Percentiles rank a stretch among this genome's conserved stretches.
Evolutionary conservation across 2,888 invertebrate genomes (phyloP).

Genomic region (Pristionchus maxplancki): DNA sequence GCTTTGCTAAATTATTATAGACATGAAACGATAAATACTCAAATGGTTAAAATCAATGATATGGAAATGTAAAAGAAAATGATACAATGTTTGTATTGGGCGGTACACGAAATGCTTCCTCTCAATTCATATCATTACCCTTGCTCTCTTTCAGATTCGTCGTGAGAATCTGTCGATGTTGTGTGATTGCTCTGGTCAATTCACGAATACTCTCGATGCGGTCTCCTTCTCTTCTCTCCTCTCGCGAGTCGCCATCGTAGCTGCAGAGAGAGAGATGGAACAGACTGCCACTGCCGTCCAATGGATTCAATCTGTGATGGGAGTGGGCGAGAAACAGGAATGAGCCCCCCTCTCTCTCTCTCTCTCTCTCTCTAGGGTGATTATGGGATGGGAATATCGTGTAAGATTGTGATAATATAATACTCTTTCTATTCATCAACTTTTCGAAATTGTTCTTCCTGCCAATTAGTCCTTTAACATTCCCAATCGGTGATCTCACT

Average conservation of each 20-base stretch:
- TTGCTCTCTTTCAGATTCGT: conserved; percentile 61
- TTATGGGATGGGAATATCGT: neutral
- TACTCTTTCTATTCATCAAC: neutral
- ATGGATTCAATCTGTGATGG: conserved; percentile 20
- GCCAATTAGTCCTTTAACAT: neutral
- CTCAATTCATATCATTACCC: too few relatives aligned
- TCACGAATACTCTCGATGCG: conserved; percentile 56
- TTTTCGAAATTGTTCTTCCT: neutral
- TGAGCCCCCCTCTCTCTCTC: too few relatives aligned
- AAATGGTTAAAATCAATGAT: too few relatives aligned
- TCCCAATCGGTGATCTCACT: conserved; percentile 18
- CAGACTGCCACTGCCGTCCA: neutral
- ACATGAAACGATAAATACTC: too few relatives aligned
- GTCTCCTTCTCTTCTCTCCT: conserved; percentile 1
- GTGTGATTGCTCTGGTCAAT: conserved; percentile 72
- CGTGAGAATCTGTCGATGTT: conserved; percentile 61
- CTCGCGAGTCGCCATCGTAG: conserved; percentile 6
- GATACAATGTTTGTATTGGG: too few relatives aligned
- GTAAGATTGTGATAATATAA: neutral
- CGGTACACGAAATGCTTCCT: too few relatives aligned
- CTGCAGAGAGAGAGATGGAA: conserved; percentile 24
- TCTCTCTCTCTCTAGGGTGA: neutral
- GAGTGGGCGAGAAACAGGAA: neutral
- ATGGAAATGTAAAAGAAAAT: too few relatives aligned
- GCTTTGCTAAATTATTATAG: too few relatives aligned